Percentiles rank a stretch among this genome's conserved stretches.
Conservation (phyloP, 2,797 vertebrate genomes). For the Pipistrellus nathusii region DNA sequence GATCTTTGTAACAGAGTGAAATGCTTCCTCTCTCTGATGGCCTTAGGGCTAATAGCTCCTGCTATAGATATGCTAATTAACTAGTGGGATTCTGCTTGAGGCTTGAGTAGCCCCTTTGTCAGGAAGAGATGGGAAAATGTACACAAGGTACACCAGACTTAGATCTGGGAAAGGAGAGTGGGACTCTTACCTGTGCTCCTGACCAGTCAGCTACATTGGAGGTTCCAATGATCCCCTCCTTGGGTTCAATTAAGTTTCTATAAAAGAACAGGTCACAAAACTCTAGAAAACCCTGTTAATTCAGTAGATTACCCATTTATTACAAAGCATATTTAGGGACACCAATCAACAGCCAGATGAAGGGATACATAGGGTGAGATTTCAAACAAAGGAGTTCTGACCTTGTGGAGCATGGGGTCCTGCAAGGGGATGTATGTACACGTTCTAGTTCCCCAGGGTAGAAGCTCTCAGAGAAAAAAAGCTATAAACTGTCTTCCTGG, state of each 20-base stretch:
- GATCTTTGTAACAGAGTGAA: background rate
- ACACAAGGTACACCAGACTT: background rate
- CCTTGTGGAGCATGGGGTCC: background rate
- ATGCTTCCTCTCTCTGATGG: background rate
- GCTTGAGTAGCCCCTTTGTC: background rate
- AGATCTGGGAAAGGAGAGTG: too few relatives aligned
- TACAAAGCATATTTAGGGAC: background rate
- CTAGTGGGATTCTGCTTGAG: background rate
- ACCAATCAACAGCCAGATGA: background rate
- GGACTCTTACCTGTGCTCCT: background rate
- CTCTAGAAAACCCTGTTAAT: background rate
- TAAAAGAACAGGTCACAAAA: background rate
- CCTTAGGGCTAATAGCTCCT: background rate
- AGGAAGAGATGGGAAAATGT: background rate
- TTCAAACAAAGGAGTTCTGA: background rate
- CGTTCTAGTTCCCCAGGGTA: background rate
- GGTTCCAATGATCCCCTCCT: background rate
- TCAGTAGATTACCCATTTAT: background rate
- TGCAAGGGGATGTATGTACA: background rate
- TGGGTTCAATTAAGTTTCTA: background rate
- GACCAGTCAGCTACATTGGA: background rate
- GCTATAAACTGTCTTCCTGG: background rate
- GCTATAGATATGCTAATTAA: background rate
- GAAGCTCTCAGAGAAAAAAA: background rate
- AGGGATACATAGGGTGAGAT: background rate